Base-by-base conservation (phyloP, 1,140 invertebrate genomes). In the Penaeus japonicus region DNA sequence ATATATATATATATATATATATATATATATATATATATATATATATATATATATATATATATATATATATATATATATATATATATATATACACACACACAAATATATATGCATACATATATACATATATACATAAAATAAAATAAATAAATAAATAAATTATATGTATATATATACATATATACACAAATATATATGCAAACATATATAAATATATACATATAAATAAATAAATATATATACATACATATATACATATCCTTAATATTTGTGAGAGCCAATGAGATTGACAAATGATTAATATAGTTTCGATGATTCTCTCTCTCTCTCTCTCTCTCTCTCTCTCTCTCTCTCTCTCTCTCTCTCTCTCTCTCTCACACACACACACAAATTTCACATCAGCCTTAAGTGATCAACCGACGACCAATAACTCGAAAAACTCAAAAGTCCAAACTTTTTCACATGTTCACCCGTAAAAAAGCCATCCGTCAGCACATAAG, bases 151-250 rank as follows among this genome's bases (percentile, higher is more conserved):
- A n/a, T 4, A n/a, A 65, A 4, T n/a, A n/a, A 15, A n/a, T 4
- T 65, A 15, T 15, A 65, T 15, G 27, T 65, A 15, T 3, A 65
- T 3, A 65, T 65, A 4, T 65, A 4, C 17, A 15, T 65, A 65
- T 15, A 65, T 65, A 15, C 4, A 65, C 27, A 65, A 5, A 4
- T 59, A 59, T 59, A 59, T 59, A 59, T 59, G n/a, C n/a, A n/a
- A 17, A 59, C n/a, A 59, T 59, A 59, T 59, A 59, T 59, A 17
- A 59, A 17, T 17, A 65, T 77, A 77, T 77, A 77, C 35, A 77
- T 77, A 77, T 77, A 77, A 27, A 77, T 77, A 59, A 17, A 59
- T 59, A 59, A 17, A 59, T 77, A 77, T 77, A 39, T 77, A 77
- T 77, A 77, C 20, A 77, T 77, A 77, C 24, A 77, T 39, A 77